These are phyloP conservation scores for Caenorhabditis wallacei DNA, from an alignment of 2,888 invertebrate genomes.

Conservation along the genomic window DNA sequence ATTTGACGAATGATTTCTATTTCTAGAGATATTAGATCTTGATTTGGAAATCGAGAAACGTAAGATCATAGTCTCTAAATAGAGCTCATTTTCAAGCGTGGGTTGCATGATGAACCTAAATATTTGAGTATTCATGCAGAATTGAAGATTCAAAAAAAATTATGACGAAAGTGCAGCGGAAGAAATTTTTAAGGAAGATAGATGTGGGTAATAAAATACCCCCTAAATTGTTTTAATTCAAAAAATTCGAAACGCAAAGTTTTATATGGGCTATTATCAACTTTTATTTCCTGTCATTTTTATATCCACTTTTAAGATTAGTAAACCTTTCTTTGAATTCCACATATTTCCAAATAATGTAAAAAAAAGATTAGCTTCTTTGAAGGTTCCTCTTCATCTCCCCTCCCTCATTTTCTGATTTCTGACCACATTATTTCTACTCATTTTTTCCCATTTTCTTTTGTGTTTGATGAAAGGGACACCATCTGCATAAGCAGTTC, in stretches of 20 bases:
- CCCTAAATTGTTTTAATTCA: too few relatives aligned
- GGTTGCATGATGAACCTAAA: neutral
- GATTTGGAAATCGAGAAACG: neutral
- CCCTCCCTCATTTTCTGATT: neutral
- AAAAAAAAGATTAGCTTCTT: too few relatives aligned
- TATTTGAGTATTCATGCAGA: neutral
- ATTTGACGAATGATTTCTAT: conserved; percentile 18
- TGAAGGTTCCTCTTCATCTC: too few relatives aligned
- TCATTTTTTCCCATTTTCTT: neutral
- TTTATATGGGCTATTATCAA: too few relatives aligned
- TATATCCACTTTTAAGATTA: too few relatives aligned
- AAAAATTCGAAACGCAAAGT: too few relatives aligned
- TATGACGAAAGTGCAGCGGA: neutral
- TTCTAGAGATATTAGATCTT: neutral
- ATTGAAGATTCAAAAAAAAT: too few relatives aligned
- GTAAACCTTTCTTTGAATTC: too few relatives aligned
- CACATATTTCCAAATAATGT: too few relatives aligned
- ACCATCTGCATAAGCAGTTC: conserved; percentile 48
- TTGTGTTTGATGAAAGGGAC: conserved; percentile 30
- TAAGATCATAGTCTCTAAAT: neutral
- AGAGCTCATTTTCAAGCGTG: neutral
- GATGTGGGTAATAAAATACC: too few relatives aligned
- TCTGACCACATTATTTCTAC: conserved; percentile 13
- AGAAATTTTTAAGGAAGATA: too few relatives aligned
- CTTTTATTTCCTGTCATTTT: too few relatives aligned